Percentiles rank a stretch among this genome's conserved stretches.
These are phyloP conservation scores for Phyllotis vaccarum DNA, from an alignment of 2,797 vertebrate genomes.

Conservation along the genomic window DNA sequence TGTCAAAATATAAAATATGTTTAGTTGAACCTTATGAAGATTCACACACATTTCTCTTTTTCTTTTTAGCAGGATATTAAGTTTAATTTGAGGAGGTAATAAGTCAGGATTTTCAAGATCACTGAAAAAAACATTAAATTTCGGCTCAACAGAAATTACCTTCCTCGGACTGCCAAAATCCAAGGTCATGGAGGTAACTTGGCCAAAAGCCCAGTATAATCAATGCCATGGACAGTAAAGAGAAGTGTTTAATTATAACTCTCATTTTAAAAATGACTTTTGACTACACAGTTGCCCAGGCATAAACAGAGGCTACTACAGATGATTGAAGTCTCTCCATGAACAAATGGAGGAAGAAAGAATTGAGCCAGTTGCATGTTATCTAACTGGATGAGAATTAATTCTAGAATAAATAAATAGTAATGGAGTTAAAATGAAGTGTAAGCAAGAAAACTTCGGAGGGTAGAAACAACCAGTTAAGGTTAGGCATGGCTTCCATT, in stretches of 20 bases:
- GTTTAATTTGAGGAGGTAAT: neutral
- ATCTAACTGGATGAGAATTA: neutral
- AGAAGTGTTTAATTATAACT: constrained; percentile 69
- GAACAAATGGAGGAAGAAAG: constrained; percentile 28
- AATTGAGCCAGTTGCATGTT: neutral
- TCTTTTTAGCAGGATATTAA: neutral
- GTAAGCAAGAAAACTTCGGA: neutral
- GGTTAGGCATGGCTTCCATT: neutral
- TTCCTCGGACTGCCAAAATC: constrained; percentile 55
- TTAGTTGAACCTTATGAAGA: constrained; percentile 5
- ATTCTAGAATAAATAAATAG: neutral
- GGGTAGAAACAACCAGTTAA: neutral
- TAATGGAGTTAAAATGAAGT: constrained; percentile 14
- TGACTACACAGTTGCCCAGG: constrained; percentile 54
- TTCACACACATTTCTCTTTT: neutral
- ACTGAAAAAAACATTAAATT: constrained; percentile 66
- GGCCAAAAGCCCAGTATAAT: constrained; percentile 68
- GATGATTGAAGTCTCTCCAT: neutral
- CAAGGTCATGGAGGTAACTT: constrained; percentile 66
- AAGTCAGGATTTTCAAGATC: constrained; percentile 52
- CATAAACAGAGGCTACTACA: constrained; percentile 12
- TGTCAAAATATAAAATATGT: neutral
- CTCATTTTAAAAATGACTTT: constrained; percentile 72
- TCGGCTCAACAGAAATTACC: constrained; percentile 37
- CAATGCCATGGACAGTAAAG: constrained; percentile 52